Conservation (phyloP, 2,797 vertebrate species). For the Mus minutoides region DNA sequence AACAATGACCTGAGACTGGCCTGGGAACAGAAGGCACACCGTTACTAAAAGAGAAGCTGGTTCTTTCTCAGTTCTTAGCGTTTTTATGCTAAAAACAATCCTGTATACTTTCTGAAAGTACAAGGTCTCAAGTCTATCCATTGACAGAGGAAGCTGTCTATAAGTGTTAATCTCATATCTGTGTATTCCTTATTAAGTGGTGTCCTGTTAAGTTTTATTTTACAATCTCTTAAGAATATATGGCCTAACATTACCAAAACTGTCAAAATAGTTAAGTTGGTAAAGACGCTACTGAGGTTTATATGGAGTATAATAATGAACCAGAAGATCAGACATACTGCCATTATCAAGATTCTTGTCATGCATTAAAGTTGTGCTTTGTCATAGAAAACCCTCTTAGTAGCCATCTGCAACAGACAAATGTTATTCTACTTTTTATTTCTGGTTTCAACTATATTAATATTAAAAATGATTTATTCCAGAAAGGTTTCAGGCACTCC, state of each 20-base stretch:
- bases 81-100: neutral
- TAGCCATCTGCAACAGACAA: neutral
- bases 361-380: neutral
- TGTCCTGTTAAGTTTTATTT: neutral
- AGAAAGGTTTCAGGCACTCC: neutral
- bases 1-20: neutral
- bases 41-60: neutral
- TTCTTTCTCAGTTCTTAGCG: neutral
- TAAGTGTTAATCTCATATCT: neutral
- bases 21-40: neutral
- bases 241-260: neutral
- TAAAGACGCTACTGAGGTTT: neutral
- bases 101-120: neutral
- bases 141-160: neutral
- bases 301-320: neutral
- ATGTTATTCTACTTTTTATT: neutral
- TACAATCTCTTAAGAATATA: neutral
- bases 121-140: neutral
- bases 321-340: neutral
- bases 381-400: neutral
- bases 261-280: neutral
- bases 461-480: neutral
- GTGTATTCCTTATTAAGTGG: neutral
- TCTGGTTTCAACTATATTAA: neutral
- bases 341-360: neutral